Base-by-base conservation (phyloP, 2,113 vertebrate genomes). In the Riparia riparia region DNA sequence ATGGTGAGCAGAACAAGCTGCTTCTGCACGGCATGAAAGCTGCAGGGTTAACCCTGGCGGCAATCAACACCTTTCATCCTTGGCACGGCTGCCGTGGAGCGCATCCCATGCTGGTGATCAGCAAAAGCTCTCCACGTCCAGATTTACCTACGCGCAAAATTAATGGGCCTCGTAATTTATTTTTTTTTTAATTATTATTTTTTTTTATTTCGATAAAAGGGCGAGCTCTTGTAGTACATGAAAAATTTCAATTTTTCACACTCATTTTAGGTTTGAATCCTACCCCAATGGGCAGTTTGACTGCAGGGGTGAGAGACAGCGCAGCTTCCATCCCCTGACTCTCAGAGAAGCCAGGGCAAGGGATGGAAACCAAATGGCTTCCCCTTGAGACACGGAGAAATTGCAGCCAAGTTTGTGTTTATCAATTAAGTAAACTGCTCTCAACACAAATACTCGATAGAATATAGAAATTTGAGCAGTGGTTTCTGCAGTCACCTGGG, bases 1-100 rank as follows among this genome's bases (percentile, higher is more conserved):
- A 84, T 86, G 88, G 95, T 17, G 93, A 90, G 96, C 93, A 96
- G 88, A 95, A 97, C 90, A 92, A 96, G 96, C 95, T 93, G 85
- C 90, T 95, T 11, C 12, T 65, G 66, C n/a, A 5, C 93, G 6
- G 51, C 85, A 5, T 74, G 92, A 96, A 71, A 89, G 88, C 92
- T 89, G 90, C 94, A 71, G 93, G 93, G 76, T 53, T 92, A 95
- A 82, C 76, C 80, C 93, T 18, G 42, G 78, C 89, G 90, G 93
- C 88, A 95, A 96, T 95, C 95, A 96, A 32, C 92, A 89, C 88
- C 26, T 96, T 78, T 71, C 94, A 97, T 34, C 94, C 83, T 37
- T 84, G 93, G 65, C 76, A 9, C 17, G 92, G 54, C 90, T 82
- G 82, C 31, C 9, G 10, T 17, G 51, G 80, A 92, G 82, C 6